phyloP scores from a whole-genome alignment of 2,797 vertebrate species.

The Garrulus glandarius region DNA sequence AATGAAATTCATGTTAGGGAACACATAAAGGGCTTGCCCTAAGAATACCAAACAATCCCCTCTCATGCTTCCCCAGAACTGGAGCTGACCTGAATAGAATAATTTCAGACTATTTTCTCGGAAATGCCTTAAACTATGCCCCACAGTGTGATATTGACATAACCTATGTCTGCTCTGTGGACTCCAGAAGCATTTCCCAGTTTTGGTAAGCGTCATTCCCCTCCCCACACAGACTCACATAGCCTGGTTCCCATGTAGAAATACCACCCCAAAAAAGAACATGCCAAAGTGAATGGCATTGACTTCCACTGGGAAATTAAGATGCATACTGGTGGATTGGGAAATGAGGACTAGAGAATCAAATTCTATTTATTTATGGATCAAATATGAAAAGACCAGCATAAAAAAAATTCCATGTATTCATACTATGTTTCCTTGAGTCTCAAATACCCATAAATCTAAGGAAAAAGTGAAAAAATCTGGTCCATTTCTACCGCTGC shows the following conservation, averaged over 20 bases:
- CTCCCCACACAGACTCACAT: neutral
- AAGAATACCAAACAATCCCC: neutral
- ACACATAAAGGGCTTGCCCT: neutral
- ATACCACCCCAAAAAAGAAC: neutral
- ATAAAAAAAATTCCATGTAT: neutral
- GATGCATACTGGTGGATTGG: neutral
- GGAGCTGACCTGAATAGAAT: neutral
- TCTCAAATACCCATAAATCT: neutral
- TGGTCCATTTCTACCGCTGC: neutral
- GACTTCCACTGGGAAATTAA: conserved; percentile 21
- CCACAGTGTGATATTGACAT: conserved; percentile 28
- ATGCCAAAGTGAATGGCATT: neutral
- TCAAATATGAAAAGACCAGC: neutral
- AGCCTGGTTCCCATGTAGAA: conserved; percentile 22
- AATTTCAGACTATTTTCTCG: conserved; percentile 27
- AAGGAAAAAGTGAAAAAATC: neutral
- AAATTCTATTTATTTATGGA: conserved; percentile 3
- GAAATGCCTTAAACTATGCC: conserved; percentile 40
- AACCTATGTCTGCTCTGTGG: conserved; percentile 17
- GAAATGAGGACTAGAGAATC: neutral
- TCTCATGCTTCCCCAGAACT: neutral
- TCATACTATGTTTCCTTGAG: neutral
- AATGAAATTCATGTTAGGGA: neutral
- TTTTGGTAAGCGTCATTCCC: neutral
- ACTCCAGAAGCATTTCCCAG: neutral